phyloP scores from a whole-genome alignment of 2,797 vertebrate genomes.

The Scolopax bukidnonensis region DNA sequence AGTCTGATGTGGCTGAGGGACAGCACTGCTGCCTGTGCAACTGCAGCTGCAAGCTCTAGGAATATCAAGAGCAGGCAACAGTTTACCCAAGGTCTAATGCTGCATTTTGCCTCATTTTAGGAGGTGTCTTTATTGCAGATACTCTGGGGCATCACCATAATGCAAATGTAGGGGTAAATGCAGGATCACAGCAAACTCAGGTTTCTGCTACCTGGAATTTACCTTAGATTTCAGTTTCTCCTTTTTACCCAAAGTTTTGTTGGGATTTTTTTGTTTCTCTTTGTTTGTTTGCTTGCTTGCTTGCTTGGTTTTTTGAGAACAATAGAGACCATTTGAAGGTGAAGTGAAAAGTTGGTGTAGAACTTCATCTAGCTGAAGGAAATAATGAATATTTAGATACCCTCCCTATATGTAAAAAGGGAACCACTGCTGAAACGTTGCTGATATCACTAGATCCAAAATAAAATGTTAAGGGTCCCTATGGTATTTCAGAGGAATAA shows the following conservation, averaged over 20 bases:
- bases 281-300: background rate
- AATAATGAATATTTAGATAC: background rate
- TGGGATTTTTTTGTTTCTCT: background rate
- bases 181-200: background rate
- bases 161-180: background rate
- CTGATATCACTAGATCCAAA: conserved; percentile 23
- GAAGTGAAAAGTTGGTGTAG: background rate
- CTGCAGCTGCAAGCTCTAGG: background rate
- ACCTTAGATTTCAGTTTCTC: background rate
- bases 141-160: background rate
- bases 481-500: conserved; percentile 45
- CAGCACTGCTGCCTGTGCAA: background rate
- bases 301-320: background rate
- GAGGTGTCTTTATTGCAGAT: background rate
- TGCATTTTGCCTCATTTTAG: background rate
- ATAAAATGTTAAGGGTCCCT: conserved; percentile 48
- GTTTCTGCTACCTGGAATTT: background rate
- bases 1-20: background rate
- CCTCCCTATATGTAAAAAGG: background rate
- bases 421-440: background rate
- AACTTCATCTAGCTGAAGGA: background rate
- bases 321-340: background rate
- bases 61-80: background rate
- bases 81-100: background rate
- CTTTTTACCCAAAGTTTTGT: background rate